Percentiles rank a stretch among this genome's conserved stretches.
Evolutionary conservation across 1,140 invertebrate genomes (phyloP).

Genomic region (Rhopalosiphum padi): DNA sequence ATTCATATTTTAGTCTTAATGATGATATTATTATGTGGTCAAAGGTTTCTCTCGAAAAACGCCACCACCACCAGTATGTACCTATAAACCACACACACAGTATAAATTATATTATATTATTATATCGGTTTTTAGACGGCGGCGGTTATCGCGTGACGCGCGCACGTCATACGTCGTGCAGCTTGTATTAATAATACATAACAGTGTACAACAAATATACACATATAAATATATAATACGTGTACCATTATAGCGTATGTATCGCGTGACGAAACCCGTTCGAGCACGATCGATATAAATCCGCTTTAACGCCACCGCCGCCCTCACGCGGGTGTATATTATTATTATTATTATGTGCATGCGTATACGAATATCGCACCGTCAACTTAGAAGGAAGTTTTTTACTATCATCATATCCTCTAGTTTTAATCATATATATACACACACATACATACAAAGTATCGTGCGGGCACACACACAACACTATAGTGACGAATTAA

Average conservation of each 20-base stretch:
- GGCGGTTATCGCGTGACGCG: constrained; percentile 33
- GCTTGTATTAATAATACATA: neutral
- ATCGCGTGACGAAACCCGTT: constrained; percentile 50
- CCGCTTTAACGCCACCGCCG: neutral
- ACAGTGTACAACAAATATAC: neutral
- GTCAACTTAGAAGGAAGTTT: neutral
- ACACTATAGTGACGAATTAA: constrained; percentile 40
- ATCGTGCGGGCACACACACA: constrained; percentile 24
- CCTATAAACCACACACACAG: neutral
- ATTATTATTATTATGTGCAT: neutral
- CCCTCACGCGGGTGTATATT: neutral
- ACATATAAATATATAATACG: neutral
- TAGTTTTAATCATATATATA: neutral
- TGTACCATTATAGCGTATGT: constrained; percentile 15
- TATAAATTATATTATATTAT: neutral
- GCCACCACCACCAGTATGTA: too few species aligned
- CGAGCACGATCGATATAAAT: constrained; percentile 53
- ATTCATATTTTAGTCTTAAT: neutral
- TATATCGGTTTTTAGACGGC: constrained; percentile 12
- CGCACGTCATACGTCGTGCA: constrained; percentile 23
- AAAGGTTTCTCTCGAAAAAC: neutral
- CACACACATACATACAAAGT: neutral
- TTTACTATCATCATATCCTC: neutral
- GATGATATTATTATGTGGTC: neutral
- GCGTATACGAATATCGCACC: neutral